Base-by-base conservation (phyloP, 1,140 invertebrate genomes). In the Drosophila virilis region DNA sequence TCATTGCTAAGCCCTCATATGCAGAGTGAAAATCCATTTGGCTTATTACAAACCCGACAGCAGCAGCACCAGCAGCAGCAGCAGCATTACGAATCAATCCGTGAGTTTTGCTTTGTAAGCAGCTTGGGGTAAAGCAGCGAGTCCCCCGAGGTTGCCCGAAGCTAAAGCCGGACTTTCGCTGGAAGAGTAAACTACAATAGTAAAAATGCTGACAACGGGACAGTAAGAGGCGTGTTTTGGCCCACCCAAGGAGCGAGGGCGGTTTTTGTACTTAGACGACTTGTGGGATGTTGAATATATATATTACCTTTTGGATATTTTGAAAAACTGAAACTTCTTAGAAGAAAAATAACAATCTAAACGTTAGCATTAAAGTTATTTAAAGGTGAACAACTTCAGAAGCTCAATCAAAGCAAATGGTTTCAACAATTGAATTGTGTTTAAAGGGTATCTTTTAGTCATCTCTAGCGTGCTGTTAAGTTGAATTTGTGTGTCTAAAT, bases 101-200 rank as follows among this genome's bases (percentile, higher is more conserved):
- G 8, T 46, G 15, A 52, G 48, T 12, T 32, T 50, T 50, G 48
- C 28, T n/a, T 42, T 7, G 22, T 42, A 42, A 42, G 40, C 40
- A 42, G 10, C n/a, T 42, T 10, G 40, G 38, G 38, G n/a, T 22
- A 22, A 22, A 22, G 22, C 22, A 22, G 22, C 22, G 22, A 22
- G 2, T 50, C 10, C 46, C 28, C 28, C 8, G 7, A 28, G 22
- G 2, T 22, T 4, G 2, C 9, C 28, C 8, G 12, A 32, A 13
- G n/a, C 40, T 7, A 6, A 6, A 7, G 1, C 40, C 6, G 40
- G n/a, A 50, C 28, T 50, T 32, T 12, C 28, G 12, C 1, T 6
- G 12, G 48, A 8, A 50, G 4, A 5, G 22, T 5, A 28, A 28
- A 28, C 22, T 33, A 32, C 22, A 4, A 32, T 8, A 50, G 7